Conservation (phyloP, 2,113 vertebrate species). For the Todiramphus chloris region DNA sequence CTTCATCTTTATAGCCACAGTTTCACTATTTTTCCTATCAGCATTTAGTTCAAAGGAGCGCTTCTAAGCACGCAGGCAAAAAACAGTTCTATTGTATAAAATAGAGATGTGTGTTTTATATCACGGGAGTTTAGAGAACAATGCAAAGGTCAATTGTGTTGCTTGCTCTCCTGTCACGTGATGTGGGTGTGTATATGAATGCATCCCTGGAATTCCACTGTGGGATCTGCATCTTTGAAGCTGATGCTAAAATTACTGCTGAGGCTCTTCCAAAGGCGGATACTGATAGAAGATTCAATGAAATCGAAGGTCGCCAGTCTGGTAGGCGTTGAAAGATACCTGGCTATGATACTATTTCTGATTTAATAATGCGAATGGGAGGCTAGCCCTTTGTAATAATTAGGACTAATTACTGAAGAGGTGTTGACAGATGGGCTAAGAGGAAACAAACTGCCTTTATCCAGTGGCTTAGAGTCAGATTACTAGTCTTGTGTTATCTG, state of each 20-base stretch:
- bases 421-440: conserved; percentile 98
- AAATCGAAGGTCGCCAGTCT: conserved; percentile 95
- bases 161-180: conserved; percentile 62
- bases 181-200: conserved; percentile 65
- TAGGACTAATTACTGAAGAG: conserved; percentile 99
- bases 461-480: conserved; percentile 98
- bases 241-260: conserved; percentile 82
- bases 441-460: conserved; percentile 99
- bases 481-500: conserved; percentile 97
- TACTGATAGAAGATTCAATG: conserved; percentile 96
- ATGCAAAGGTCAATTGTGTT: conserved; percentile 73
- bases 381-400: conserved; percentile 99
- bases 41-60: conserved; percentile 39
- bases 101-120: conserved; percentile 42
- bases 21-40: conserved; percentile 25
- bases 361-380: conserved; percentile 99
- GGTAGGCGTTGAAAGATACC: conserved; percentile 93
- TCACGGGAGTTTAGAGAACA: conserved; percentile 62
- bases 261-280: conserved; percentile 73
- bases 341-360: conserved; percentile 92
- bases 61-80: background rate
- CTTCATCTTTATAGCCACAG: background rate
- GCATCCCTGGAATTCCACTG: conserved; percentile 84
- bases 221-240: conserved; percentile 88
- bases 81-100: background rate